Evolutionary conservation across 1,140 invertebrate genomes (phyloP).

Genomic region (Drosophila kikkawai): DNA sequence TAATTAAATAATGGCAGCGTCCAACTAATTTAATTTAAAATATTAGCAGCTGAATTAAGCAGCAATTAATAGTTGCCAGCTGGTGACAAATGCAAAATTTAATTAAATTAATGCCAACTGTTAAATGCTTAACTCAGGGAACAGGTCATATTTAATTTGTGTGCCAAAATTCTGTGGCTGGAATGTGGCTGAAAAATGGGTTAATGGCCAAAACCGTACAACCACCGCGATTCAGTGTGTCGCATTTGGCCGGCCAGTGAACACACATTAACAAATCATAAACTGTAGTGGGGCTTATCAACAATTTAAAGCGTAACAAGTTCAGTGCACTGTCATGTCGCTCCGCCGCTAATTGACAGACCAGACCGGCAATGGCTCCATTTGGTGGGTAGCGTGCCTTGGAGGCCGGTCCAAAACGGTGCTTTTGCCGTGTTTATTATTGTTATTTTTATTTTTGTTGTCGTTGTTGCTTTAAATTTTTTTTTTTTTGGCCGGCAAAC

Average conservation of each 20-base stretch:
- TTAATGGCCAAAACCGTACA: slow-evolving; percentile 48
- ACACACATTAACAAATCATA: slow-evolving; percentile 62
- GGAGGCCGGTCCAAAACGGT: slow-evolving; percentile 59
- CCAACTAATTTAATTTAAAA: slow-evolving; percentile 19
- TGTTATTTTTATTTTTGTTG: slow-evolving; percentile 14
- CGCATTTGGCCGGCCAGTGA: slow-evolving; percentile 32
- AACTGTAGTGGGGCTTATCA: slow-evolving; percentile 51
- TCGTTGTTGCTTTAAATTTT: not conserved
- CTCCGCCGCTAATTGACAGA: slow-evolving; percentile 64
- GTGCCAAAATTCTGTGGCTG: slow-evolving; percentile 13
- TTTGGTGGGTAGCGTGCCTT: slow-evolving; percentile 58
- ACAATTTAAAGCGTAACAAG: slow-evolving; percentile 57
- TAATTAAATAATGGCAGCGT: slow-evolving; percentile 15
- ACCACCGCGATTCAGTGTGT: slow-evolving; percentile 54
- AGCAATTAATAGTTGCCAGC: slow-evolving; percentile 8
- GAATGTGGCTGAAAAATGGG: slow-evolving; percentile 23
- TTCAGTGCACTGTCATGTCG: slow-evolving; percentile 70
- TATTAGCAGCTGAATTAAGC: not conserved
- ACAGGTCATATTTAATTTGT: slow-evolving; percentile 5
- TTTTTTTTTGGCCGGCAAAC: slow-evolving; percentile 37
- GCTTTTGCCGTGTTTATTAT: slow-evolving; percentile 37
- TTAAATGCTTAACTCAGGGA: slow-evolving; percentile 4
- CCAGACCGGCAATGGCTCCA: slow-evolving; percentile 56
- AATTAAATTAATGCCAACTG: slow-evolving; percentile 9
- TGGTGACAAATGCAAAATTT: slow-evolving; percentile 1